These are phyloP conservation scores for Thaumatotibia leucotreta DNA, from an alignment of 1,140 invertebrate species.

Conservation along the genomic window DNA sequence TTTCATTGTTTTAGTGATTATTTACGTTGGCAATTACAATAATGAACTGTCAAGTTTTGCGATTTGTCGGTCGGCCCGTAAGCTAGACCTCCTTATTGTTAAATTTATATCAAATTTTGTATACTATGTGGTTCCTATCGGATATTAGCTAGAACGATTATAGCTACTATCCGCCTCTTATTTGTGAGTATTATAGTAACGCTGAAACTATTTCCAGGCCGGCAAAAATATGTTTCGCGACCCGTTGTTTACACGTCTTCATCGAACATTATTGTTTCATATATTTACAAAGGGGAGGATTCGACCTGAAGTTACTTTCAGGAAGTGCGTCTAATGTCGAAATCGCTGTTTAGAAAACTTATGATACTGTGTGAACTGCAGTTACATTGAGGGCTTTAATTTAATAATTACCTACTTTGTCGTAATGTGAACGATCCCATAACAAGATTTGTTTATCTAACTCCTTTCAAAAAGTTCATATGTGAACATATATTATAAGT, in stretches of 20 bases:
- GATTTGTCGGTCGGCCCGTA: constrained; percentile 46
- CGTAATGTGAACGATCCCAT: not conserved
- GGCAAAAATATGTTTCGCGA: constrained; percentile 27
- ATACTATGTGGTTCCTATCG: constrained; percentile 52
- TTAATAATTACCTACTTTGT: constrained; percentile 5
- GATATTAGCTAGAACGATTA: constrained; percentile 36
- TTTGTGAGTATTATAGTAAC: constrained; percentile 47
- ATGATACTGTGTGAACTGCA: not conserved
- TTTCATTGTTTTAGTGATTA: not conserved
- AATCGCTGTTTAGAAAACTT: not conserved
- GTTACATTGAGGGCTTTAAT: not conserved
- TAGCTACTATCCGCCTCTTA: constrained; percentile 29
- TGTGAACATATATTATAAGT: not conserved
- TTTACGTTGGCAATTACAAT: not conserved
- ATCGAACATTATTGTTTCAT: constrained; percentile 39
- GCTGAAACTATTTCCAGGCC: constrained; percentile 8
- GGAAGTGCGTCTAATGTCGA: not conserved
- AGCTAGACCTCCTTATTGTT: constrained; percentile 38
- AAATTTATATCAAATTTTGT: constrained; percentile 52
- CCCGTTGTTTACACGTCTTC: constrained; percentile 69
- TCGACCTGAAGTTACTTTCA: constrained; percentile 13
- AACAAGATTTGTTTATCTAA: not conserved
- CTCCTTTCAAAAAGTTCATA: not conserved
- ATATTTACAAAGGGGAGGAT: constrained; percentile 72
- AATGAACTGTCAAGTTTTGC: constrained; percentile 27